Base-by-base conservation (phyloP, 2,888 invertebrate species). In the Drosophila ustulata region DNA sequence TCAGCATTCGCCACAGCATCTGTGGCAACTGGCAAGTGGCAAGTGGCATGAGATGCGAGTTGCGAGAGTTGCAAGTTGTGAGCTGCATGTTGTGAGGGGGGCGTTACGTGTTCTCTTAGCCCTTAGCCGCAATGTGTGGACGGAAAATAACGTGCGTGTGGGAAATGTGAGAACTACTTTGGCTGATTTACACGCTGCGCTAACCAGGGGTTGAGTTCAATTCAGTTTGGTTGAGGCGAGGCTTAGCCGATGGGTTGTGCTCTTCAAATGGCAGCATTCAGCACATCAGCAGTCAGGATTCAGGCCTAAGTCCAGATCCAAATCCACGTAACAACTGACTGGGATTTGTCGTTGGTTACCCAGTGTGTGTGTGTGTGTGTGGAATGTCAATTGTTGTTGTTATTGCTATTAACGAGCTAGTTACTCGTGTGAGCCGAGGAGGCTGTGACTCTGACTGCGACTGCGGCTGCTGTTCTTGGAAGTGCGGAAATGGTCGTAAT, bases 161-260 rank as follows among this genome's bases (percentile, higher is more conserved):
- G 67, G 71, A 78, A 71, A 67, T 70, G 82, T 72, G 72, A 66
- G 61, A 71, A 76, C 61, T 73, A 75, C 79, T 79, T 79, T 50
- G 64, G 66, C 70, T 71, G 76, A 82, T 82, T 80, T 80, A 82
- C 82, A 80, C 79, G 82, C 78, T 82, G 82, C 76, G 88, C 90
- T 89, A 89, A 89, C 89, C 84, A 89, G 88, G 90, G 86, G 82
- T 82, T 89, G 88, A 83, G 74, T 66, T 70, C 58, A 37, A 34
- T 3, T 39, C 18, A 25, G 32, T 23, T 25, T 50, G 7, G 7
- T 26, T 4, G 30, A 32, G 52, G 46, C 49, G 18, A 57, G 66
- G 74, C 70, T 66, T 50, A 70, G 46, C 49, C 63, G 55, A 66
- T 46, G 72, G 78, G 66, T 68, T 70, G 57, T 32, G 62, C 47